Base-by-base conservation (phyloP, 2,888 invertebrate genomes). In the Cancer borealis region DNA sequence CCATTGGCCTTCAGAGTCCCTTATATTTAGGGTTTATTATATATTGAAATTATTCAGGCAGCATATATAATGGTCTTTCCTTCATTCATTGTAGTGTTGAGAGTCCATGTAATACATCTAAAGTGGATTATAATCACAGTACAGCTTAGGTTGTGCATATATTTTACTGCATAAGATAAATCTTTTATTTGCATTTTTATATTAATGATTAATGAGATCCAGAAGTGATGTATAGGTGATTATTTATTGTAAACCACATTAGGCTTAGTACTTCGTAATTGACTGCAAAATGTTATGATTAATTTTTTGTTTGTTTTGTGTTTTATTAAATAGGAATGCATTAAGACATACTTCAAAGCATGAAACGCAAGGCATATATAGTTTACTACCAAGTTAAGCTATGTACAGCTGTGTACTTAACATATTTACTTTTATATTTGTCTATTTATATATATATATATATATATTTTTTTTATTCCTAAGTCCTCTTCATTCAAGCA, bases 401-500 rank as follows among this genome's bases (percentile, higher is more conserved):
- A 87, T 30, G 14, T 87, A 87, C 45, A 45, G 12, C 30, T 87
- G 17, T 87, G 3, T 30, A 87, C 12, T 39, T 87, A 26, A 87
- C 45, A 87, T 21, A 60, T 60, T 60, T 60, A 21, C 60, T 60
- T 60, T 60, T 60, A 60, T 60, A 60, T 60, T 60, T 60, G 21
- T 60, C 3, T 60, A 60, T 60, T 21, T 60, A 60, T 60, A 60
- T 87, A 87, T 87, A 87, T 87, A 84, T 84, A 84, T 84, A 84
- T 84, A 84, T 84, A 84, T 84, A 4, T 26, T 84, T 39, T 87
- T 39, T 87, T 39, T 87, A 45, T 87, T 39, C 45, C 14, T 30
- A 87, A 39, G 45, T n/a, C 45, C 30, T 14, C 45, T 87, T 14
- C n/a, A 66, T 87, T 30, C 45, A 87, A 26, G 14, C 45, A 87